These are phyloP conservation scores for Echiichthys vipera DNA, from an alignment of 2,797 vertebrate genomes.

Conservation along the genomic window DNA sequence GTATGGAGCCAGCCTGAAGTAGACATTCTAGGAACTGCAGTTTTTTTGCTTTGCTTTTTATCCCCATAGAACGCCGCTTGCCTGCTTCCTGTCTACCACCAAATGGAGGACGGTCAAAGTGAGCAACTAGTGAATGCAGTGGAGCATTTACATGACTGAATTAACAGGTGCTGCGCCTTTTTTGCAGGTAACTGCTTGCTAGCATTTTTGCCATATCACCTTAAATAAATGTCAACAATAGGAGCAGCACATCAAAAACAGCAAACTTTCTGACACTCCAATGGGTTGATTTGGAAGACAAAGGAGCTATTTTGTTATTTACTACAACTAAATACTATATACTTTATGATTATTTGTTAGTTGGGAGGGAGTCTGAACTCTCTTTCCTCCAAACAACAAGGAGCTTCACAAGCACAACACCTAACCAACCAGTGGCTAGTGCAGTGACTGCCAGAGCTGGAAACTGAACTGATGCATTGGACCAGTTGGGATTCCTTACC, in stretches of 20 bases:
- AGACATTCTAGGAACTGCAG: too few species aligned
- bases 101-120: background rate
- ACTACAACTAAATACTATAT: too few species aligned
- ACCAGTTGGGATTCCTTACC: background rate
- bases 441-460: background rate
- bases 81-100: background rate
- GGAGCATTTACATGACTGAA: too few species aligned
- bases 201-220: background rate
- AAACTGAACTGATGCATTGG: background rate
- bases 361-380: background rate
- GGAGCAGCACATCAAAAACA: background rate
- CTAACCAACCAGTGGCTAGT: background rate
- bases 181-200: too few species aligned
- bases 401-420: background rate
- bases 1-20: too few species aligned
- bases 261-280: background rate
- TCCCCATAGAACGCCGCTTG: too few species aligned
- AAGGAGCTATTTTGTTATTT: background rate
- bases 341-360: background rate
- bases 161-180: too few species aligned
- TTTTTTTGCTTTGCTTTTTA: too few species aligned
- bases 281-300: background rate
- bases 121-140: too few species aligned
- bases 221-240: too few species aligned
- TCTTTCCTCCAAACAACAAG: background rate